Evolutionary conservation across 2,888 invertebrate species (phyloP), one percentile per base, ranked within the genome.

Genomic region (Bimastos eiseni): DNA sequence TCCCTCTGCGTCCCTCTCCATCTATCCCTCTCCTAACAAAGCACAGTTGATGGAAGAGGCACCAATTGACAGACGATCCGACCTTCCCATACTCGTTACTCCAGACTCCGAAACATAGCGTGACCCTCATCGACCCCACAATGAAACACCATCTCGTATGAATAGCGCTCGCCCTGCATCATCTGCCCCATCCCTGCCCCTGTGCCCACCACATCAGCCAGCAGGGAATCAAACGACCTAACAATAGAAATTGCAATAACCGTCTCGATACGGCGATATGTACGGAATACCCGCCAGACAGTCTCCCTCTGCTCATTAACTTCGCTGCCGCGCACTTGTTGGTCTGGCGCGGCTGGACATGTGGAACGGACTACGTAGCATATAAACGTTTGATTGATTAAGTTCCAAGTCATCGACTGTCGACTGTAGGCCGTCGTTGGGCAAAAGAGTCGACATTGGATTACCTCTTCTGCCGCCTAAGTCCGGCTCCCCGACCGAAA

Each of bases 311-410:
- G 70, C n/a, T 70, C 70, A 70, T 70, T 70, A 70, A n/a, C 70
- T 19, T 5, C 86, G 36, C 6, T 36, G 86, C n/a, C 34, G 70
- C 70, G 24, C 55, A 70, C 70, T 70, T 70, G 70, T 70, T 70
- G 70, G 70, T 11, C 8, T 70, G 70, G 30, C n/a, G 70, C 70
- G 30, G 70, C 70, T 30, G 70, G 8, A 49, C 13, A 21, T 8
- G 70, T 17, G 30, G 30, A 70, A 70, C 17, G 30, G 70, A n/a
- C 70, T 13, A n/a, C 70, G 70, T 17, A 30, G 55, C 30, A n/a
- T 70, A 70, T 70, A 70, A 70, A 70, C n/a, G 70, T n/a, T 70
- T 70, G 70, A 70, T 70, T 70, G 70, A 70, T 70, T 70, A 70
- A 70, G 70, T 70, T 70, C 30, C 30, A 70, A 70, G 70, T 70